Percentiles rank a stretch among this genome's conserved stretches.
Evolutionary conservation across 2,113 vertebrate species (phyloP).

Genomic region (Numenius arquata): DNA sequence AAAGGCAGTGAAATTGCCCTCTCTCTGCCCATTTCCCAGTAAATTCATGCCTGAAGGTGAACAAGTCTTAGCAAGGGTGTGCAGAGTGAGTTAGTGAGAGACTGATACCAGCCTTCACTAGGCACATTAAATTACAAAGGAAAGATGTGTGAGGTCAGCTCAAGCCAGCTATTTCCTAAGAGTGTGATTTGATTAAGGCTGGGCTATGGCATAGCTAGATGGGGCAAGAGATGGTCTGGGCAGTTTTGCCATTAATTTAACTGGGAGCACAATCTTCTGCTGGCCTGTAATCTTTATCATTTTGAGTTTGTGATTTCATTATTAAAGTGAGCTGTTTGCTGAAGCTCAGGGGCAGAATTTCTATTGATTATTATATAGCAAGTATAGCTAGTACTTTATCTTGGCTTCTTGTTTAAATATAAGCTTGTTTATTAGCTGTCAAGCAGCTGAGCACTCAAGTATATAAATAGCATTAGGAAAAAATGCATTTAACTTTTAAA

Average conservation of each 20-base stretch:
- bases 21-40: not conserved
- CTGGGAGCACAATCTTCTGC: not conserved
- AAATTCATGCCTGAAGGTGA: not conserved
- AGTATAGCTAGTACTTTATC: not conserved
- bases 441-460: not conserved
- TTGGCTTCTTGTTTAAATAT: slow-evolving; percentile 4
- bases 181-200: not conserved
- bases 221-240: not conserved
- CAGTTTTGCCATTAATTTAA: slow-evolving; percentile 19
- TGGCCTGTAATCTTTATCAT: not conserved
- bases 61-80: not conserved
- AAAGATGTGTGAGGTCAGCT: not conserved
- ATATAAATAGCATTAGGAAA: slow-evolving; percentile 15
- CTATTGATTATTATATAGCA: not conserved
- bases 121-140: not conserved
- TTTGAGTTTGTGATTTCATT: slow-evolving; percentile 23
- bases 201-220: not conserved
- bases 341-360: slow-evolving; percentile 2
- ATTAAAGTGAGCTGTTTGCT: not conserved
- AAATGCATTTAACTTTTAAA: slow-evolving; percentile 15
- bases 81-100: not conserved
- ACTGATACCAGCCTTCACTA: not conserved
- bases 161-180: not conserved
- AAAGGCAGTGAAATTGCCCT: not conserved
- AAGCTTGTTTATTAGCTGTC: slow-evolving; percentile 44